Evolutionary conservation across 2,888 invertebrate species (phyloP).

Genomic region (Nomada fucata): DNA sequence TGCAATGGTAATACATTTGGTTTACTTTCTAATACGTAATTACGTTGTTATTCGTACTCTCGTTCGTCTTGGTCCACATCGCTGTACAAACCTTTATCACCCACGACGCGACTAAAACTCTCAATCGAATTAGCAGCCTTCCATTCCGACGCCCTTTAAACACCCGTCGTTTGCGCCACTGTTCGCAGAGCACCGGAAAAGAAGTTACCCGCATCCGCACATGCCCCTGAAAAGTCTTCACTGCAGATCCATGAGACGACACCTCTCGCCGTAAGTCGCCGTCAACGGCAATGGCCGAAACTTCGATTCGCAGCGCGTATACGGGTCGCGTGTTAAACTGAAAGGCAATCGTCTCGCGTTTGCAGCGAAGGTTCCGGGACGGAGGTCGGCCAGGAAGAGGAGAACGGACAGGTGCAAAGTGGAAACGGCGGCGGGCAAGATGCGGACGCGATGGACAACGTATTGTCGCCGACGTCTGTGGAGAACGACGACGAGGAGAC

Average conservation of each 20-base stretch:
- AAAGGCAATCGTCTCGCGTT: background rate
- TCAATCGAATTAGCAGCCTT: too few relatives aligned
- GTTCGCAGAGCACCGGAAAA: conserved; percentile 87
- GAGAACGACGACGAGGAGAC: conserved; percentile 64
- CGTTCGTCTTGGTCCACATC: too few relatives aligned
- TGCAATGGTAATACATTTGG: too few relatives aligned
- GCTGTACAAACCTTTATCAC: too few relatives aligned
- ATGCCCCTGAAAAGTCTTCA: conserved; percentile 86
- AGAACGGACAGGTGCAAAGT: conserved; percentile 52
- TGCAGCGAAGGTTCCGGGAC: conserved; percentile 81
- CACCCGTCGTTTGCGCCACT: conserved; percentile 25
- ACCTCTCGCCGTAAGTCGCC: conserved; percentile 83
- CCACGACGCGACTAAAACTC: too few relatives aligned
- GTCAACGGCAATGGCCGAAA: background rate
- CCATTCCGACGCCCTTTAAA: too few relatives aligned
- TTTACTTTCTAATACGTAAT: too few relatives aligned
- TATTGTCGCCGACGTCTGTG: conserved; percentile 63
- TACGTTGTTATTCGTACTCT: too few relatives aligned
- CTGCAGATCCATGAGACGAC: conserved; percentile 86
- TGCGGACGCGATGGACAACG: conserved; percentile 72
- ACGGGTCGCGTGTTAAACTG: too few relatives aligned
- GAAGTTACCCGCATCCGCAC: conserved; percentile 88
- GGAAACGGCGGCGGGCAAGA: conserved; percentile 67
- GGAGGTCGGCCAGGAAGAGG: conserved; percentile 80
- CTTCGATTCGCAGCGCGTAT: too few relatives aligned